Base-by-base conservation (phyloP, 2,888 invertebrate species). In the Dorcus hopei region DNA sequence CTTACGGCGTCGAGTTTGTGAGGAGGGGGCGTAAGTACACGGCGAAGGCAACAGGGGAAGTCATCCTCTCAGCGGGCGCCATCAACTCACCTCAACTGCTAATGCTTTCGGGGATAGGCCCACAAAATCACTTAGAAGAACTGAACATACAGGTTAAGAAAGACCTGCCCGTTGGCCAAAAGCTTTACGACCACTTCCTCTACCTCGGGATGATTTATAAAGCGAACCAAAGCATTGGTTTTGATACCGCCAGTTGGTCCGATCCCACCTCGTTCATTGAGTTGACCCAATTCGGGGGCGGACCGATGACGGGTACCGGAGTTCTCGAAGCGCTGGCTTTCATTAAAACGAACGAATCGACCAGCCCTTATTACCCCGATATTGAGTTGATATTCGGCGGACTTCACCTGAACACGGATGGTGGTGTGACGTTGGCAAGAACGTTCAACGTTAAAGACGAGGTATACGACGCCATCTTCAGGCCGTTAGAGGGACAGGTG, bases 161-260 rank as follows among this genome's bases (percentile, higher is more conserved):
- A 16, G 75, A 82, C 66, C 67, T 81, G 26, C 73, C 72, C 3
- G 81, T 82, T 1, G 82, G 82, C 0, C 69, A 78, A 52, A 87
- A 88, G 69, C 76, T 90, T 4, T 86, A 87, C 81, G 89, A 89
- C 68, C 89, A 90, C 70, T 82, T 87, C 16, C 83, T 84, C 1
- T 85, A 87, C 45, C 84, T 86, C 9, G 87, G 86, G 3, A 64
- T 89, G 2, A 82, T 83, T 48, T 88, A 85, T 69, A 41, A 68
- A 6, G 63, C 63, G 38, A 70, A 71, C 16, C 80, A 81, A 65
- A 71, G 80, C 9, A 80, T 57, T 7, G 26, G 26, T 1, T 33
- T 33, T 1, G 26, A 33, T 7, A 6, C 7, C 6, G 6, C 26
- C 9, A 14, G 14, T 16, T 41, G 19, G 42, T 52, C 45, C 3